These are phyloP conservation scores for Hippopotamyrus pictus DNA, from an alignment of 2,797 vertebrate genomes.

Conservation along the genomic window DNA sequence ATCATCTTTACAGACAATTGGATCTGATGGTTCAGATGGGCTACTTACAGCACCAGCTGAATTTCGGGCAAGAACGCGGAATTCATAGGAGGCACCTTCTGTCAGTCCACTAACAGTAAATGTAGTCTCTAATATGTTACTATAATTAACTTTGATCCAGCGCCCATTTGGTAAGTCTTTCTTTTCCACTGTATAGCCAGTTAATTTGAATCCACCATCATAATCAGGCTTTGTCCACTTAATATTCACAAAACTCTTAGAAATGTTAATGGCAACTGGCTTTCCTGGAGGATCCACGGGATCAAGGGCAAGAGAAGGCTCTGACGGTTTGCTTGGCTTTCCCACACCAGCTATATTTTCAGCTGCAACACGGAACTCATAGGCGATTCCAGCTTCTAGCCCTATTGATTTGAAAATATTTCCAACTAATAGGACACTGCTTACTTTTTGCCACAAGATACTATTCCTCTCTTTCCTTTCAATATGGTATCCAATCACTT, in stretches of 20 bases:
- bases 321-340: constrained; percentile 92
- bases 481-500: constrained; percentile 89
- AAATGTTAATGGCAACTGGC: constrained; percentile 79
- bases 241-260: constrained; percentile 83
- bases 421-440: constrained; percentile 77
- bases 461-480: constrained; percentile 94
- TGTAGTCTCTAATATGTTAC: constrained; percentile 88
- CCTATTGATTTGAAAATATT: constrained; percentile 89
- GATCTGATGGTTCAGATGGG: constrained; percentile 86
- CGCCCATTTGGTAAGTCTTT: constrained; percentile 84
- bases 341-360: constrained; percentile 95
- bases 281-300: constrained; percentile 94
- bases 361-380: constrained; percentile 93
- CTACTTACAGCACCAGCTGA: constrained; percentile 85
- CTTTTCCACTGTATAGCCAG: constrained; percentile 92
- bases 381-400: constrained; percentile 86
- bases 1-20: constrained; percentile 90
- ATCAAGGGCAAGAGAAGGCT: constrained; percentile 84
- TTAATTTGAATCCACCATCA: constrained; percentile 96
- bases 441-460: constrained; percentile 88
- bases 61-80: constrained; percentile 89
- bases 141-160: constrained; percentile 95
- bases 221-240: constrained; percentile 95
- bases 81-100: constrained; percentile 87
- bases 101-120: constrained; percentile 94